These are phyloP conservation scores for Calephelis perditalis DNA, from an alignment of 2,888 invertebrate species.

Conservation along the genomic window DNA sequence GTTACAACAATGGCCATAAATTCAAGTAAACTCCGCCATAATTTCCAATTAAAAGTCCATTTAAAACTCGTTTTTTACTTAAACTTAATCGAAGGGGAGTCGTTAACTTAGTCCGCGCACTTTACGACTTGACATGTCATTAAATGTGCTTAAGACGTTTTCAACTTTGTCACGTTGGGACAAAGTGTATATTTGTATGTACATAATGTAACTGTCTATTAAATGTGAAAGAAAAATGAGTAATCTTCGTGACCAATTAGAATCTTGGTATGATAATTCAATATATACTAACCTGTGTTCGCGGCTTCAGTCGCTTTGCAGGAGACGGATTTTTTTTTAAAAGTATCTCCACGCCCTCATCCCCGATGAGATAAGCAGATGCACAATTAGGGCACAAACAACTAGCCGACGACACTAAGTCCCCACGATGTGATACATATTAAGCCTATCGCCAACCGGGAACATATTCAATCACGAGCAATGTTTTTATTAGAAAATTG, in stretches of 20 bases:
- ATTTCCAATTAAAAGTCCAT: slow-evolving; percentile 7
- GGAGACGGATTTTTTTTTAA: too few species aligned
- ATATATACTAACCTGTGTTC: neutral
- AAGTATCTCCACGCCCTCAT: too few species aligned
- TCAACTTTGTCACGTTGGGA: neutral
- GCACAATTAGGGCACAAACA: too few species aligned
- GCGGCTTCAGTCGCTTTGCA: too few species aligned
- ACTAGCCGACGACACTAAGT: too few species aligned
- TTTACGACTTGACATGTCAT: slow-evolving; percentile 12
- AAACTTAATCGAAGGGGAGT: slow-evolving; percentile 8
- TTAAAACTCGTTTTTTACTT: slow-evolving; percentile 12
- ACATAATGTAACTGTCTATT: neutral
- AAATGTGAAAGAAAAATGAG: neutral
- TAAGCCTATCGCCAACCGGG: too few species aligned
- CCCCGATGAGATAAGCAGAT: too few species aligned
- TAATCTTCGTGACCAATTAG: slow-evolving; percentile 7
- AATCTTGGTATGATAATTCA: slow-evolving; percentile 3
- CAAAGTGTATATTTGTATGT: neutral
- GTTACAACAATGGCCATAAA: slow-evolving; percentile 2
- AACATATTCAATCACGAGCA: too few species aligned
- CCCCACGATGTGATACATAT: too few species aligned
- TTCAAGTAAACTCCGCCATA: slow-evolving; percentile 5
- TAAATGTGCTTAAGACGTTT: slow-evolving; percentile 1
- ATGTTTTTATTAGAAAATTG: too few species aligned
- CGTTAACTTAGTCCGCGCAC: slow-evolving; percentile 5